These are phyloP conservation scores for Eubasilissa splendida DNA, from an alignment of 2,888 invertebrate genomes.

Conservation along the genomic window DNA sequence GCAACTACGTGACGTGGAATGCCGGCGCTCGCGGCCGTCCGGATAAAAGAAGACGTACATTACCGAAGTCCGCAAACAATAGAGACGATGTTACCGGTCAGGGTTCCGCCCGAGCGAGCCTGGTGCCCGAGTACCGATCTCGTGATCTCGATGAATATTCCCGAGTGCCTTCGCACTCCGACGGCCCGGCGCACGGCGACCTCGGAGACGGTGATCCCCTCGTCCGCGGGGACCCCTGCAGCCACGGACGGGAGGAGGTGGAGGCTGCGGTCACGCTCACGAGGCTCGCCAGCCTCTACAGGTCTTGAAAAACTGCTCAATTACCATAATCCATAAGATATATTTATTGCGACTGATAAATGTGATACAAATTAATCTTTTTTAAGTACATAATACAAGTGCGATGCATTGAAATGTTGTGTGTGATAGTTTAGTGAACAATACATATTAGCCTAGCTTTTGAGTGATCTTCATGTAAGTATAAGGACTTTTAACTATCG, in stretches of 20 bases:
- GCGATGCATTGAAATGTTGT: conserved; percentile 9
- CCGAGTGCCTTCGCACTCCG: background rate
- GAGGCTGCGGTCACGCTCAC: conserved; percentile 85
- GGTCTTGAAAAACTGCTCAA: conserved; percentile 57
- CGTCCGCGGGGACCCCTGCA: conserved; percentile 58
- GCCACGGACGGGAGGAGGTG: conserved; percentile 80
- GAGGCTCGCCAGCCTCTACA: conserved; percentile 72
- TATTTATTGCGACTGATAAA: conserved; percentile 57
- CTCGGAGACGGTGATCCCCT: background rate
- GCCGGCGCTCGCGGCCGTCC: conserved; percentile 59
- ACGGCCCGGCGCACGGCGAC: background rate
- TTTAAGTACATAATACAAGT: background rate
- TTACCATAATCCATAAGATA: conserved; percentile 45
- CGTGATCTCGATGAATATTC: conserved; percentile 44
- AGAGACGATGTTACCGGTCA: conserved; percentile 61
- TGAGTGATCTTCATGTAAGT: conserved; percentile 34
- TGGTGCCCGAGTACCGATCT: conserved; percentile 23
- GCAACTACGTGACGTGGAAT: conserved; percentile 80
- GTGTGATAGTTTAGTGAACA: conserved; percentile 29
- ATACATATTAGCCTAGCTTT: conserved; percentile 51
- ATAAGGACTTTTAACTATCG: conserved; percentile 1
- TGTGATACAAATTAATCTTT: conserved; percentile 59
- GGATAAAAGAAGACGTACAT: conserved; percentile 35
- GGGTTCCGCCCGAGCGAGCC: conserved; percentile 6
- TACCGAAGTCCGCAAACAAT: conserved; percentile 62